A percentile compares a stretch with the other conserved stretches of the same genome.
Evolutionary conservation across 2,797 vertebrate genomes (phyloP).

Genomic region (Coilia nasus): DNA sequence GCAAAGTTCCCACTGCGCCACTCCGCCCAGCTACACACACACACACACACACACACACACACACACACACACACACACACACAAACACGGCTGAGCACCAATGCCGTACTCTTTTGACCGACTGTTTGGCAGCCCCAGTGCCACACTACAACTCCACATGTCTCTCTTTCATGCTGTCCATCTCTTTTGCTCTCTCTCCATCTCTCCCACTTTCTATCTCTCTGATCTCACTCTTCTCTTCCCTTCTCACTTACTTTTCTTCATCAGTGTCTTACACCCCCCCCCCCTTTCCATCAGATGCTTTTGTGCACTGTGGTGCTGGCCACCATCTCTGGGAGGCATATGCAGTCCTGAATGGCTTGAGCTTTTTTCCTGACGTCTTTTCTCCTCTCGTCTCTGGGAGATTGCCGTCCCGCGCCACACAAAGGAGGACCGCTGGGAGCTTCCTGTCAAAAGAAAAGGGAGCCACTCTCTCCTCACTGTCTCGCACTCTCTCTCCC

Average conservation of each 20-base stretch:
- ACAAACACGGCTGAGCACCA: too few relatives aligned
- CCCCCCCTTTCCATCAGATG: conserved; percentile 41
- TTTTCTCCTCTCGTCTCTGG: conserved; percentile 58
- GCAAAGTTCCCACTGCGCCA: not conserved
- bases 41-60: not conserved
- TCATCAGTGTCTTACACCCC: not conserved
- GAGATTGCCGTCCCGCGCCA: conserved; percentile 67
- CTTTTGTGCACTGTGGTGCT: conserved; percentile 56
- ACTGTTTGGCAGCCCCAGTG: not conserved
- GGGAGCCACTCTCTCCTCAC: conserved; percentile 61
- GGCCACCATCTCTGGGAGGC: conserved; percentile 54
- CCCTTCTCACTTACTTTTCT: conserved; percentile 23
- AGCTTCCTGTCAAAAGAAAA: conserved; percentile 67
- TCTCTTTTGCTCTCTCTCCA: conserved; percentile 18
- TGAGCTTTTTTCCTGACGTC: conserved; percentile 39
- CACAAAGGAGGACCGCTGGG: conserved; percentile 74
- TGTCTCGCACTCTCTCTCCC: conserved; percentile 19
- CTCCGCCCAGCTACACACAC: not conserved
- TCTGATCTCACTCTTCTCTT: not conserved
- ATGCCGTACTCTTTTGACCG: not conserved
- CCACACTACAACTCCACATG: not conserved
- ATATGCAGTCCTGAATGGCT: conserved; percentile 57
- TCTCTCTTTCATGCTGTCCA: not conserved
- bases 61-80: not conserved
- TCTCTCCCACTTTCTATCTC: conserved; percentile 30